Base-by-base conservation (phyloP, 2,113 vertebrate genomes). In the Spea bombifrons region DNA sequence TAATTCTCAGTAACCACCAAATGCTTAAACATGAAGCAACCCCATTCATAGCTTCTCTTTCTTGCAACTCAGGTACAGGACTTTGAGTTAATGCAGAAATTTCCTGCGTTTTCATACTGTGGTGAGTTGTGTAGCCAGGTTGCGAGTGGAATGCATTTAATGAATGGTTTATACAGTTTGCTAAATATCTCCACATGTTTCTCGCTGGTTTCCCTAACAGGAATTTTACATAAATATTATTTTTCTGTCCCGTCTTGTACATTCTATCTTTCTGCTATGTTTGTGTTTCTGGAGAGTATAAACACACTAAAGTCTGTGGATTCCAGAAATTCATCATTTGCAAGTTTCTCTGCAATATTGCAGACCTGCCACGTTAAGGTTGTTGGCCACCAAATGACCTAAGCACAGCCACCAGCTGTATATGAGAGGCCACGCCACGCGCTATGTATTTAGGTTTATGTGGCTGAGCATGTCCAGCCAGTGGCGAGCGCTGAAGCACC, bases 81-180 rank as follows among this genome's bases (percentile, higher is more conserved):
- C 70, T 73, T 80, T 80, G 77, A 80, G 70, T 71, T 71, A 73
- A 73, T 49, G 77, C 77, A 80, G 77, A 80, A 76, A 80, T 80
- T 80, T 80, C 77, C 77, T 80, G 77, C 64, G 44, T 73, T 78
- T 78, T 66, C 69, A 67, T 73, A 73, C 50, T 66, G 77, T 48
- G 77, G 77, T 67, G 44, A 44, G 50, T 67, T 49, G 63, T 57
- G 64, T 59, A 73, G 77, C 77, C 77, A 80, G 77, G 77, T 80
- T 80, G 77, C 48, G 48, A 57, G 71, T 49, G 77, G 77, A 80
- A 80, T 73, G 77, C 71, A 80, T 73, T 67, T 80, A 80, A 80
- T 80, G 77, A 80, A 80, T 80, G 71, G 71, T 80, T 80, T 80
- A 73, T 80, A 80, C 77, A 80, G 71, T 73, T 79, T 73, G 77